Evolutionary conservation across 1,140 invertebrate species (phyloP).

Genomic region (Teleogryllus occipitalis): DNA sequence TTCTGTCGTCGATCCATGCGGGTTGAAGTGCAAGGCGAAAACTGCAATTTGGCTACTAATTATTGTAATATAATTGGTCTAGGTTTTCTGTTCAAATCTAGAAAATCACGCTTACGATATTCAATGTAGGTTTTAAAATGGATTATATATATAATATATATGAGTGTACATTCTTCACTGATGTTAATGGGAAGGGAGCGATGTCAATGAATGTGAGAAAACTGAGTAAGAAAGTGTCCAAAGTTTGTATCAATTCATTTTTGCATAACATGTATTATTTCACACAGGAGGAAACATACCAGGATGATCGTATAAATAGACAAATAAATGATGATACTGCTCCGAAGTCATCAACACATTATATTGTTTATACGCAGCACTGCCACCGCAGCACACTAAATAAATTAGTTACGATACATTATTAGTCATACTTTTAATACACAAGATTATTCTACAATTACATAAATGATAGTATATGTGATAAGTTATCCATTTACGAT

Average conservation of each 20-base stretch:
- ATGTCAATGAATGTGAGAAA: background rate
- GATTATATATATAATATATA: background rate
- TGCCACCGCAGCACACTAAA: background rate
- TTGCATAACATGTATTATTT: background rate
- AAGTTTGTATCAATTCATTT: background rate
- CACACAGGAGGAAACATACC: background rate
- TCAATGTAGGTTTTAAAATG: background rate
- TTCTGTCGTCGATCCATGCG: background rate
- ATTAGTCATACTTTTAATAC: background rate
- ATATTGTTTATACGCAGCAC: background rate
- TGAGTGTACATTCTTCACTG: background rate
- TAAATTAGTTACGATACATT: background rate
- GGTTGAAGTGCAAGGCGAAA: background rate
- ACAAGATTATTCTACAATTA: background rate
- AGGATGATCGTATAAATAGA: background rate
- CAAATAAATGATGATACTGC: background rate
- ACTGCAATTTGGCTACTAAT: background rate
- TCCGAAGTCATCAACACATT: background rate
- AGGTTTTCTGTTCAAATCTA: background rate
- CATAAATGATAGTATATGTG: background rate
- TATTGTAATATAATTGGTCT: conserved; percentile 2
- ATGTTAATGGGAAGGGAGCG: background rate
- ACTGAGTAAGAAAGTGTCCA: background rate
- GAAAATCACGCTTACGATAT: background rate
- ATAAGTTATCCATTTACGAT: conserved; percentile 1